Evolutionary conservation across 1,140 invertebrate species (phyloP), one percentile per base, ranked within the genome.

Genomic region (Pogonognathellus flavescens): DNA sequence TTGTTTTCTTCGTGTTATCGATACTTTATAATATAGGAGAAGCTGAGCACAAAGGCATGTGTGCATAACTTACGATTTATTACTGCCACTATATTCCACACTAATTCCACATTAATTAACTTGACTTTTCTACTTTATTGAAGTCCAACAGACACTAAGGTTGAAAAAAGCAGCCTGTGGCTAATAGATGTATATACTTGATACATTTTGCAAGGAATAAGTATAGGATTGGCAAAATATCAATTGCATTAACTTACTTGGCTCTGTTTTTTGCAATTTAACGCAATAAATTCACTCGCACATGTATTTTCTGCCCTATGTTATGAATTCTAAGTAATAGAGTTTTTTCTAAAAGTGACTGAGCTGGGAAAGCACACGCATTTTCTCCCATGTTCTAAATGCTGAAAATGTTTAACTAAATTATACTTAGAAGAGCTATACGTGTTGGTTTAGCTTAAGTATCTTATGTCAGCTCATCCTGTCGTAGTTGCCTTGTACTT

Each of bases 321-420:
- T n/a, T n/a, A 60, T 59, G n/a, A 18, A 20, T 60, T 8, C 20
- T 59, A 59, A n/a, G 6, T 7, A 60, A 20, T 60, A 22, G 59
- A 22, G 2, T 7, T 70, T 13, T 25, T 72, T 72, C 53, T 11
- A 72, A 49, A 72, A 72, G 41, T 50, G 70, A 9, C 41, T 41
- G n/a, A n/a, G 7, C n/a, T 82, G 81, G 18, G 81, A 82, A 82
- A 59, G 81, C 81, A 82, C 81, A 82, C 57, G 81, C 22, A 49
- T 60, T 62, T 59, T 49, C 41, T 82, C 81, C 16, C 81, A 82
- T 81, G 80, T 18, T 57, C 80, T 20, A 81, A 55, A 81, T 55
- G 50, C 14, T 22, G 25, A 55, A 25, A 41, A 52, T 10, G 50
- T 52, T 25, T 16, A 18, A n/a, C 62, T 18, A 11, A 52, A 20